These are phyloP conservation scores for Chlamydotis undulata DNA, from an alignment of 2,113 vertebrate species.

Conservation along the genomic window DNA sequence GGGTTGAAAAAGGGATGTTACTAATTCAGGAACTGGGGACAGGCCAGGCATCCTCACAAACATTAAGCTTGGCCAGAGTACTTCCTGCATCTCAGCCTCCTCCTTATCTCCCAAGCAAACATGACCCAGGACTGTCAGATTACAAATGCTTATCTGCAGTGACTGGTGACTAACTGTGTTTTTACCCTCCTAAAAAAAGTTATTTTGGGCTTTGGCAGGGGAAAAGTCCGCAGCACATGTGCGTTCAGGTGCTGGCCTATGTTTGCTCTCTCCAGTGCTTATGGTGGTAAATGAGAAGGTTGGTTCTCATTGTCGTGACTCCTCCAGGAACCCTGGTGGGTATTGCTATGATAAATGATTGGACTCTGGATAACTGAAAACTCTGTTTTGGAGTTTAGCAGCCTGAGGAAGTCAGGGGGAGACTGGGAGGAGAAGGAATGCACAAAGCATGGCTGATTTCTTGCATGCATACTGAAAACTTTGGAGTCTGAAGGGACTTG, in stretches of 20 bases:
- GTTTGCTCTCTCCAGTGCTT: not conserved
- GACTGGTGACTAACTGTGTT: not conserved
- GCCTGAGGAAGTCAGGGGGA: not conserved
- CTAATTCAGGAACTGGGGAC: constrained; percentile 21
- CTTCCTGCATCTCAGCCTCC: constrained; percentile 44
- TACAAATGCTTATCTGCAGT: constrained; percentile 47
- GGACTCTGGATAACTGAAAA: not conserved
- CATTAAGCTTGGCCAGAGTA: not conserved
- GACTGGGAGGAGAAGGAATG: not conserved
- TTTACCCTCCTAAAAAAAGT: constrained; percentile 15
- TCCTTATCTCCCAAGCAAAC: constrained; percentile 57
- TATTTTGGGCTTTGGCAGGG: constrained; percentile 30
- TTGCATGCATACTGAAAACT: constrained; percentile 13
- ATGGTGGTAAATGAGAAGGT: not conserved
- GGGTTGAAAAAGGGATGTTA: not conserved
- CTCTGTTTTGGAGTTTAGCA: not conserved
- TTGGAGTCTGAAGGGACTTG: constrained; percentile 3
- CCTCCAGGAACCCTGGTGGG: not conserved
- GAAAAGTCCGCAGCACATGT: not conserved
- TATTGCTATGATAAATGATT: not conserved
- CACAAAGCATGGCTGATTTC: not conserved
- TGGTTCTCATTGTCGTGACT: not conserved
- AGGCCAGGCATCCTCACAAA: constrained; percentile 7
- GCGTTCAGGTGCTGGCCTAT: not conserved
- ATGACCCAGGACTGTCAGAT: constrained; percentile 42